Evolutionary conservation across 2,797 vertebrate genomes (phyloP).

Genomic region (Argya squamiceps): DNA sequence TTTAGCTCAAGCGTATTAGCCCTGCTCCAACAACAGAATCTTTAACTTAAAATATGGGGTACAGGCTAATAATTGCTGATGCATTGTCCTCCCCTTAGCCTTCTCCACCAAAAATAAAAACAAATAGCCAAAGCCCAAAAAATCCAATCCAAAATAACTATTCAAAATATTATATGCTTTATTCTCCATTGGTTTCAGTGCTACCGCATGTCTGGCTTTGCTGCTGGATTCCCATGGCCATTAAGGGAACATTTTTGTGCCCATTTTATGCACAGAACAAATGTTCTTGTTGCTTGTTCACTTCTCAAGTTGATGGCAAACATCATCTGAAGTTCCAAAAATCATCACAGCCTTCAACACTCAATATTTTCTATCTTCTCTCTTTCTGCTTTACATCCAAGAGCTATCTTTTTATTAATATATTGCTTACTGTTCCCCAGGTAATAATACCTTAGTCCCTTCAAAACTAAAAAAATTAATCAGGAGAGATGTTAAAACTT

Average conservation of each 20-base stretch:
- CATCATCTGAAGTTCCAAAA: not conserved
- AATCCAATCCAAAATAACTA: not conserved
- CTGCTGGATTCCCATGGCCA: not conserved
- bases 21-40: not conserved
- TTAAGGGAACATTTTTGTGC: not conserved
- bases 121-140: not conserved
- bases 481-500: not conserved
- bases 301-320: not conserved
- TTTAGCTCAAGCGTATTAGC: not conserved
- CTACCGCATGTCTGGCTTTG: not conserved
- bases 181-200: not conserved
- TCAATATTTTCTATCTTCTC: not conserved
- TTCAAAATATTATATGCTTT: not conserved
- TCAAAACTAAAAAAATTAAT: not conserved
- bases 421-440: not conserved
- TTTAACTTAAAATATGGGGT: not conserved
- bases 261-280: not conserved
- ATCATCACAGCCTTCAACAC: not conserved
- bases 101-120: not conserved
- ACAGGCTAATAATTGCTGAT: not conserved
- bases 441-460: not conserved
- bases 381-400: not conserved
- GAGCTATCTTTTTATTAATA: not conserved
- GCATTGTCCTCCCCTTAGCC: not conserved
- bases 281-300: not conserved